These are phyloP conservation scores for Polypedilum pembai DNA, from an alignment of 1,140 invertebrate genomes.

Conservation along the genomic window DNA sequence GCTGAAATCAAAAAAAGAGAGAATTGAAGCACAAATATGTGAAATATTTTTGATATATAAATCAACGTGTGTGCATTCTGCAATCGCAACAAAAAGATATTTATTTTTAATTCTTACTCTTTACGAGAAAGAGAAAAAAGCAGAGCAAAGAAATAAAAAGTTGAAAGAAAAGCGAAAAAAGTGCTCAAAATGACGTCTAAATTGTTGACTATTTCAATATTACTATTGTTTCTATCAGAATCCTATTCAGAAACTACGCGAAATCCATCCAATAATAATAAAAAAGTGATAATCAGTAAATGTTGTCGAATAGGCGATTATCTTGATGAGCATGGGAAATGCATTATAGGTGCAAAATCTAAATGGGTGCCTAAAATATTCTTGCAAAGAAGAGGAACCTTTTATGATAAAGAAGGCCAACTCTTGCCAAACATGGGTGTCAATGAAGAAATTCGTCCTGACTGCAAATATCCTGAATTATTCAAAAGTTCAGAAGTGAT, in stretches of 20 bases:
- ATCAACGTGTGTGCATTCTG: not conserved
- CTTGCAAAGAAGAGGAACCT: slow-evolving; percentile 35
- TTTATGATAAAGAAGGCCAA: slow-evolving; percentile 35
- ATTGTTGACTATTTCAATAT: not conserved
- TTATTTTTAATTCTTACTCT: not conserved
- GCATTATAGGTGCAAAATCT: slow-evolving; percentile 36
- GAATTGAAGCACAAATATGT: not conserved
- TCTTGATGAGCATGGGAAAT: slow-evolving; percentile 35
- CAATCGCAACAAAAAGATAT: not conserved
- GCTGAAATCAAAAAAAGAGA: not conserved
- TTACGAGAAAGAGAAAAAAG: not conserved
- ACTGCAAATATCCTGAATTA: slow-evolving; percentile 27
- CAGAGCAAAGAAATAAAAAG: not conserved
- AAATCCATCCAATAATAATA: not conserved
- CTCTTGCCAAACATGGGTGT: slow-evolving; percentile 39
- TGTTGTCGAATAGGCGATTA: slow-evolving; percentile 41
- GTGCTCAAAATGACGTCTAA: not conserved
- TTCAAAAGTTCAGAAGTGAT: slow-evolving; percentile 32
- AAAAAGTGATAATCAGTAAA: slow-evolving; percentile 36
- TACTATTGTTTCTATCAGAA: not conserved
- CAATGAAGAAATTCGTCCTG: slow-evolving; percentile 35
- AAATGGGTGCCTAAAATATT: slow-evolving; percentile 39
- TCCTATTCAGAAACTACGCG: slow-evolving; percentile 14
- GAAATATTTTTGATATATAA: not conserved
- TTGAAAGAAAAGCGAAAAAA: not conserved